phyloP scores from a whole-genome alignment of 2,888 invertebrate species.

The Pegoplata infirma region DNA sequence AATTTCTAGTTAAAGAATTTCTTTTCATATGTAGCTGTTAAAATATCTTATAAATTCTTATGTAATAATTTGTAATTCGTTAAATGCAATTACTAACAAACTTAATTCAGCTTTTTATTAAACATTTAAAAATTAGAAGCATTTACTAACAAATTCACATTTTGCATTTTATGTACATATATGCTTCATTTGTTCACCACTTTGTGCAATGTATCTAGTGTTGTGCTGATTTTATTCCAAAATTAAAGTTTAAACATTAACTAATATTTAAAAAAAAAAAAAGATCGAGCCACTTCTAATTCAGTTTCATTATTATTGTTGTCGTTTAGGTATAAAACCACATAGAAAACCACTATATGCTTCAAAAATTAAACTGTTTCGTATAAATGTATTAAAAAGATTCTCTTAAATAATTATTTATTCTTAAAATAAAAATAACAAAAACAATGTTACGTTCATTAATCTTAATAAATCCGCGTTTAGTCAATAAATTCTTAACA shows the following conservation, averaged over 20 bases:
- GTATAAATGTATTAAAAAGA: conserved; percentile 13
- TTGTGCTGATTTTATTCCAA: conserved; percentile 38
- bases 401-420: conserved; percentile 1
- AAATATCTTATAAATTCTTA: no score
- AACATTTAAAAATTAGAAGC: not conserved
- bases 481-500: conserved; percentile 45
- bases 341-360: conserved; percentile 36
- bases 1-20: no score
- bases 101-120: not conserved
- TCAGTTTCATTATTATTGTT: conserved; percentile 76
- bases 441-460: conserved; percentile 76
- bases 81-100: no score
- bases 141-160: conserved; percentile 10
- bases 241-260: conserved; percentile 26
- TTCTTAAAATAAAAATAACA: conserved; percentile 37
- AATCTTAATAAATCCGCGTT: conserved; percentile 71
- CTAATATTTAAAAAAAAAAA: conserved; percentile 38
- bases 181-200: conserved; percentile 27
- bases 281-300: conserved; percentile 67
- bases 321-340: conserved; percentile 66
- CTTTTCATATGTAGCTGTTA: no score
- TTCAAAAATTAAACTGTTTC: conserved; percentile 32
- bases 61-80: no score
- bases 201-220: conserved; percentile 58
- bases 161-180: conserved; percentile 36